Base-by-base conservation (phyloP, 1,140 invertebrate genomes). In the Vollenhovia emeryi region DNA sequence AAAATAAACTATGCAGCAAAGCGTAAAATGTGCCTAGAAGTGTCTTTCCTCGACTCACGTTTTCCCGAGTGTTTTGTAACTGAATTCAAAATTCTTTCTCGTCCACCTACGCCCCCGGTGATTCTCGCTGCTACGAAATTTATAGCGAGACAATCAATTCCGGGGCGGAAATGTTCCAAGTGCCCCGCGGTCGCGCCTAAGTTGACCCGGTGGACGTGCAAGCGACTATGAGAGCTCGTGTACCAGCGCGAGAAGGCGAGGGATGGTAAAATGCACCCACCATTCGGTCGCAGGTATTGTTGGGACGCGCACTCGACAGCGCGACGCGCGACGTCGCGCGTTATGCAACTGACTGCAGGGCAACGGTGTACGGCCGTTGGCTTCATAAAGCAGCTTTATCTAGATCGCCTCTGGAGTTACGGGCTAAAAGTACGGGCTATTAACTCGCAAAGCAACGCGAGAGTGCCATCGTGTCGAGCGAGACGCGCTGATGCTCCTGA, bases 361-460 rank as follows among this genome's bases (percentile, higher is more conserved):
- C 50, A 55, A 78, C 66, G 27, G 50, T 66, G 86, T 79, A 52
- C 40, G 57, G 78, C 85, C 78, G 68, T 69, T 36, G 82, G 86
- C 85, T 91, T 89, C 89, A 89, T 92, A 88, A 91, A 92, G 85
- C 87, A 87, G 68, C 75, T 89, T 87, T 91, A 91, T 91, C 90
- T 91, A 85, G 90, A 92, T 89, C 86, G 89, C 71, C 83, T 62
- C 40, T 36, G 66, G 43, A 90, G 87, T 91, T 91, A 92, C 85
- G 84, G 68, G 52, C 69, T 82, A 48, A 87, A 91, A 87, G 90
- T 89, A 91, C 83, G 66, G 83, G 83, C 89, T 92, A 92, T 91
- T 91, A 91, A 91, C 80, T 90, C 85, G 88, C 74, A 60, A 85
- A 74, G 52, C 75, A 59, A 66, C 68, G 85, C 27, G 84, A 62